Conservation (phyloP, 2,113 vertebrate genomes). For the Regulus satrapa region DNA sequence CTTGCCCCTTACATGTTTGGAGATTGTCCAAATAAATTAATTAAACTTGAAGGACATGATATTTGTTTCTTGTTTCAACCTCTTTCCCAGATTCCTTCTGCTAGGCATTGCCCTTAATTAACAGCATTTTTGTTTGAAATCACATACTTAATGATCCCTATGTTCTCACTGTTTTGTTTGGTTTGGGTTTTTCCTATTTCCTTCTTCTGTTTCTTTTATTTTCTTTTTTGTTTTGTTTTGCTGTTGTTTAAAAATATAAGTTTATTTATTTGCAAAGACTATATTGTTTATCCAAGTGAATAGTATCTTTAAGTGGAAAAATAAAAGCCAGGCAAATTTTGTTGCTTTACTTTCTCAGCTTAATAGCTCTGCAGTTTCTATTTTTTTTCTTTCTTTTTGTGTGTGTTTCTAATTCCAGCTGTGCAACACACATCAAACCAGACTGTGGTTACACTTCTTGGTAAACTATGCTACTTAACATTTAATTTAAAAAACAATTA, state of each 20-base stretch:
- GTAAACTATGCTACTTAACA: constrained; percentile 58
- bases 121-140: constrained; percentile 66
- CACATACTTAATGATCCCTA: constrained; percentile 42
- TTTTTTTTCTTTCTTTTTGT: background rate
- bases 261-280: constrained; percentile 67
- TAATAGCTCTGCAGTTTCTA: constrained; percentile 55
- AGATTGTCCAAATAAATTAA: constrained; percentile 47
- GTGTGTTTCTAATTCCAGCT: constrained; percentile 66
- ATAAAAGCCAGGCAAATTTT: constrained; percentile 39
- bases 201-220: constrained; percentile 22
- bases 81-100: constrained; percentile 59
- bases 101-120: constrained; percentile 66
- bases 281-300: constrained; percentile 65
- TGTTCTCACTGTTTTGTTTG: constrained; percentile 18
- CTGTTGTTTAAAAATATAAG: constrained; percentile 43
- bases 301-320: constrained; percentile 60
- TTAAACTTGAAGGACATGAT: constrained; percentile 50
- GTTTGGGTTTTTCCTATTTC: constrained; percentile 57
- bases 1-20: background rate
- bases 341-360: constrained; percentile 56
- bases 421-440: constrained; percentile 61
- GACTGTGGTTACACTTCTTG: constrained; percentile 54
- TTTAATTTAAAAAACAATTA: constrained; percentile 66
- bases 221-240: background rate
- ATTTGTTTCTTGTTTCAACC: constrained; percentile 56